Percentiles rank a stretch among this genome's conserved stretches.
These are phyloP conservation scores for Parapristionchus giblindavisi DNA, from an alignment of 2,888 invertebrate genomes.

Conservation along the genomic window DNA sequence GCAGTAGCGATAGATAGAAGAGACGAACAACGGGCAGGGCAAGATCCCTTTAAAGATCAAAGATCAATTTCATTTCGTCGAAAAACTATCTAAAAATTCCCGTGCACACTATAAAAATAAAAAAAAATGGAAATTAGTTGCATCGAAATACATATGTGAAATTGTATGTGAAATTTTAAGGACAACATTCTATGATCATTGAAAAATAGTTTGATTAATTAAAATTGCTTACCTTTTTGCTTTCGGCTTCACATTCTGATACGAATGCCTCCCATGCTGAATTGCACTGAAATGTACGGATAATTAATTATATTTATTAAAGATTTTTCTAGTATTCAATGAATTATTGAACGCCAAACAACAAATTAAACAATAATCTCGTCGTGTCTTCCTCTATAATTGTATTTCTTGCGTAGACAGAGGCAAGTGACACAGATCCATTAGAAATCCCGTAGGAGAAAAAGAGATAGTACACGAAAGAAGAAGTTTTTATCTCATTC, in stretches of 20 bases:
- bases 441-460: too few species aligned
- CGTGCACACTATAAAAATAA: neutral
- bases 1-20: slow-evolving; percentile 24
- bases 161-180: too few species aligned
- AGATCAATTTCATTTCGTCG: neutral
- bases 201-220: neutral
- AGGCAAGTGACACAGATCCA: too few species aligned
- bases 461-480: too few species aligned
- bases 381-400: neutral
- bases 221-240: slow-evolving; percentile 11
- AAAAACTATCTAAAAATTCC: neutral
- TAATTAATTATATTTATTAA: too few species aligned
- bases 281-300: slow-evolving; percentile 59
- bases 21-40: slow-evolving; percentile 23
- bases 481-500: too few species aligned
- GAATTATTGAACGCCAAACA: too few species aligned
- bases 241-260: slow-evolving; percentile 68
- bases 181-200: neutral
- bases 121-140: too few species aligned
- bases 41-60: slow-evolving; percentile 15
- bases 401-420: slow-evolving; percentile 4
- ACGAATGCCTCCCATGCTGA: slow-evolving; percentile 67
- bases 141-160: too few species aligned
- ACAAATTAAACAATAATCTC: neutral
- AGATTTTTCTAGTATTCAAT: too few species aligned